phyloP scores from a whole-genome alignment of 2,888 invertebrate species.

The Agrochola lota region DNA sequence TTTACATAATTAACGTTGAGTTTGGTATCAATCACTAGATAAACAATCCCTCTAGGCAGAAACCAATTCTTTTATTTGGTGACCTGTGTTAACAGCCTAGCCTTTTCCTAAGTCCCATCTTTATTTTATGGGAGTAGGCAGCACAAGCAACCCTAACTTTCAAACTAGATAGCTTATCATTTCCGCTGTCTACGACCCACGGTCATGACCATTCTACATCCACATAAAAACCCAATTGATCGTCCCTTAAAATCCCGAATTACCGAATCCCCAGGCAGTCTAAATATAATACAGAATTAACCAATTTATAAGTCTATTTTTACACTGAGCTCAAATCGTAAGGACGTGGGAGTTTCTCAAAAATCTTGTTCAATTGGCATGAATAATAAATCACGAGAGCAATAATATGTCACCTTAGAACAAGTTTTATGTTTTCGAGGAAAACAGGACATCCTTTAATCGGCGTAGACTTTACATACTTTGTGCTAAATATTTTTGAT shows the following conservation, averaged over 20 bases:
- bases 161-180: not conserved
- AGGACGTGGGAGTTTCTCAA: constrained; percentile 41
- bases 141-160: not conserved
- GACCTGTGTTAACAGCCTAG: too few relatives aligned
- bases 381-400: constrained; percentile 37
- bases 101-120: not conserved
- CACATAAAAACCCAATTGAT: constrained; percentile 15
- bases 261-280: constrained; percentile 36
- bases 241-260: constrained; percentile 29
- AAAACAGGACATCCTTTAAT: constrained; percentile 16
- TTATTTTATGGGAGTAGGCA: too few relatives aligned
- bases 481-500: not conserved
- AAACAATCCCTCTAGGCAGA: too few relatives aligned
- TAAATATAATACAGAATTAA: constrained; percentile 43
- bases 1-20: not conserved
- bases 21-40: not conserved
- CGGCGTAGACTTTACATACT: not conserved
- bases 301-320: constrained; percentile 45
- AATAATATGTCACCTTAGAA: constrained; percentile 32
- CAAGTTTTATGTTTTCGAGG: constrained; percentile 24
- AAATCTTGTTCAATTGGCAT: constrained; percentile 45
- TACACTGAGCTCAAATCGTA: constrained; percentile 24
- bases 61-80: not conserved
- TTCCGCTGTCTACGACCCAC: not conserved
- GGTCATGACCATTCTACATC: constrained; percentile 5